phyloP scores from a whole-genome alignment of 1,140 invertebrate genomes.

The Caerostris darwini region DNA sequence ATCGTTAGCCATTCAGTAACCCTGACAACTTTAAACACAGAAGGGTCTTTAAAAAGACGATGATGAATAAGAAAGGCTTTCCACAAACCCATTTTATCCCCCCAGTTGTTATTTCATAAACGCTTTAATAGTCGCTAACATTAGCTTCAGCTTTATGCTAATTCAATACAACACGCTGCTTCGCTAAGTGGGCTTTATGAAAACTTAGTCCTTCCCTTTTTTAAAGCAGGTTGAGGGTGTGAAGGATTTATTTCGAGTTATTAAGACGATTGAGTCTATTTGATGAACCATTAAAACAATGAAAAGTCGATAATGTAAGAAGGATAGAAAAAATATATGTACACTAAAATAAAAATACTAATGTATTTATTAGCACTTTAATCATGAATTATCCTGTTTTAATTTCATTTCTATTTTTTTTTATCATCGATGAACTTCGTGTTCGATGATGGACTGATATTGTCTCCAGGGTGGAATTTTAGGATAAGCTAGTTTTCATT shows the following conservation, averaged over 20 bases:
- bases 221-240: not conserved
- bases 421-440: no score
- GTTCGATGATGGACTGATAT: no score
- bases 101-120: not conserved
- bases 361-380: no score
- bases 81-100: conserved; percentile 8
- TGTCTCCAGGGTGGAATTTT: no score
- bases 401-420: no score
- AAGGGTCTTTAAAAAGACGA: not conserved
- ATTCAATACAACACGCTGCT: not conserved
- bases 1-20: not conserved
- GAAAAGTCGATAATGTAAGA: not conserved
- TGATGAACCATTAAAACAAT: not conserved
- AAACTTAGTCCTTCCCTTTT: not conserved
- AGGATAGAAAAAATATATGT: not conserved
- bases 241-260: not conserved
- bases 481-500: no score
- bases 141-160: not conserved
- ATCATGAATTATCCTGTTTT: no score
- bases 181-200: not conserved
- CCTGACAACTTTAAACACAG: not conserved
- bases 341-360: no score
- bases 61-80: not conserved
- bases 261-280: not conserved
- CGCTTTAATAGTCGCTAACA: not conserved